A percentile compares a stretch with the other conserved stretches of the same genome.
Conservation (phyloP, 2,888 invertebrate species). For the Torymus aiolomorphi region DNA sequence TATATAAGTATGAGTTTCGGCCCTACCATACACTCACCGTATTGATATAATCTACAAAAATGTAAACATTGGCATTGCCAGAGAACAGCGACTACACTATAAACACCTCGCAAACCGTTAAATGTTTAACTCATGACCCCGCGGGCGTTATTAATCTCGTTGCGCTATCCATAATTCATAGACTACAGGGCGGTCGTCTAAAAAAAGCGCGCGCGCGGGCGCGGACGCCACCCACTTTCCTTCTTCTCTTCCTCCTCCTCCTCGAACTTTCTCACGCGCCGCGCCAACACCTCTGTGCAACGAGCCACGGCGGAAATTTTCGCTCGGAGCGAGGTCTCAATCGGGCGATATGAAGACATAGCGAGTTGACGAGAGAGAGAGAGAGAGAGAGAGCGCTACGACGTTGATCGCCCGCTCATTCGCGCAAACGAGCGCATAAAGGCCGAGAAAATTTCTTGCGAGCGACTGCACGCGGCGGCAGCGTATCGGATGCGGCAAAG, state of each 20-base stretch:
- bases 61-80: too few relatives aligned
- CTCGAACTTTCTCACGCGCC: conserved; percentile 34
- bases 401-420: conserved; percentile 55
- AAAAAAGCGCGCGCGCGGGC: not conserved
- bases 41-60: too few relatives aligned
- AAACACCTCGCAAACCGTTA: not conserved
- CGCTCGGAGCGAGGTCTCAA: conserved; percentile 29
- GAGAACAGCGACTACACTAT: too few relatives aligned
- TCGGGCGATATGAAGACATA: conserved; percentile 37
- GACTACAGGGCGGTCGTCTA: too few relatives aligned
- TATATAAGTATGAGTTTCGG: too few relatives aligned
- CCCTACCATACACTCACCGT: too few relatives aligned
- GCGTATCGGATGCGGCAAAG: not conserved
- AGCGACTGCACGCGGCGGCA: not conserved
- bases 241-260: too few relatives aligned
- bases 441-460: conserved; percentile 40
- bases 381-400: conserved; percentile 31
- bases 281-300: not conserved
- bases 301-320: not conserved
- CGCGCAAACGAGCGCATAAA: conserved; percentile 55
- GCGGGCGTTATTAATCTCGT: conserved; percentile 37
- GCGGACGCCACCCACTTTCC: conserved; percentile 15
- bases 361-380: conserved; percentile 45
- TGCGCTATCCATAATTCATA: conserved; percentile 40
- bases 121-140: conserved; percentile 19